Percentiles rank a stretch among this genome's conserved stretches.
These are phyloP conservation scores for Drosophila ercepeae DNA, from an alignment of 1,140 invertebrate genomes.

Conservation along the genomic window DNA sequence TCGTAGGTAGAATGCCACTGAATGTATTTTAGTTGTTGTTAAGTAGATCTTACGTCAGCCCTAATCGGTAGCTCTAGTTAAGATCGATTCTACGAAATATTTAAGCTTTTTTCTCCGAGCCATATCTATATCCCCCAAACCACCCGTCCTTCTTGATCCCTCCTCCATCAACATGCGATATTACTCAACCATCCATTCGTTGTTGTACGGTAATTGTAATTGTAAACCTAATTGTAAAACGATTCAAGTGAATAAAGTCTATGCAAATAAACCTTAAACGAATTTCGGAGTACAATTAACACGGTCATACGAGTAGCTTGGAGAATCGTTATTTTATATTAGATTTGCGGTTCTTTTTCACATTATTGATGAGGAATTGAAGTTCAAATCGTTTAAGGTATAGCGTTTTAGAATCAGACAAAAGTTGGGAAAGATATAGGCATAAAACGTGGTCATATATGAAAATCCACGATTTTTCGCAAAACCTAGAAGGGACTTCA, in stretches of 20 bases:
- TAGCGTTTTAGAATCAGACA: no score
- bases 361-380: no score
- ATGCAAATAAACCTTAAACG: slow-evolving; percentile 45
- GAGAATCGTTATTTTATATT: no score
- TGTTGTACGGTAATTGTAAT: slow-evolving; percentile 64
- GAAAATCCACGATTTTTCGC: no score
- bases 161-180: slow-evolving; percentile 42
- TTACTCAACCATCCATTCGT: slow-evolving; percentile 61
- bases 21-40: slow-evolving; percentile 81
- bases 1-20: slow-evolving; percentile 71
- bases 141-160: slow-evolving; percentile 1
- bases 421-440: no score
- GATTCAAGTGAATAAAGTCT: slow-evolving; percentile 72
- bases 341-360: no score
- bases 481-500: no score
- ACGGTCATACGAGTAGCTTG: no score
- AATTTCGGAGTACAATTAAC: slow-evolving; percentile 9
- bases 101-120: slow-evolving; percentile 67
- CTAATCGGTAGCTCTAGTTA: slow-evolving; percentile 44
- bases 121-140: slow-evolving; percentile 51
- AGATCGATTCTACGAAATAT: slow-evolving; percentile 37
- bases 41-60: slow-evolving; percentile 51
- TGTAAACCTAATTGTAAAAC: slow-evolving; percentile 60
- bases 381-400: no score
- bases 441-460: no score